These are phyloP conservation scores for Panagrolaimus sp. DNA, from an alignment of 1,140 invertebrate genomes.

Conservation along the genomic window DNA sequence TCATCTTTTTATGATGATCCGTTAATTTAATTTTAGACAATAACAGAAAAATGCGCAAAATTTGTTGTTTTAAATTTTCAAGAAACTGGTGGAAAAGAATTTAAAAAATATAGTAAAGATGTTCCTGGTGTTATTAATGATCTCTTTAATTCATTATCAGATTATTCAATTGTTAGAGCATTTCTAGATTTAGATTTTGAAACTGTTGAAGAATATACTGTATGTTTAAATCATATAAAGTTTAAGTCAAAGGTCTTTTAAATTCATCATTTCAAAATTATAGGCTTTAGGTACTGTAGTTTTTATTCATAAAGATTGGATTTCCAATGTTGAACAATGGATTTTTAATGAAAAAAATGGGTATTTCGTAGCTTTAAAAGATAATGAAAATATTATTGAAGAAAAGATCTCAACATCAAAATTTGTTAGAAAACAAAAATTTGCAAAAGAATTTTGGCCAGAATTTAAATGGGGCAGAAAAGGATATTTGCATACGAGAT, in stretches of 20 bases:
- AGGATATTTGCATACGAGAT: conserved; percentile 43
- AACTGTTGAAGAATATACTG: conserved; percentile 35
- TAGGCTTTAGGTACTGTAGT: conserved; percentile 42
- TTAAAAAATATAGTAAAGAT: conserved; percentile 32
- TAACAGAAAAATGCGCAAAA: background rate
- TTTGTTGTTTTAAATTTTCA: conserved; percentile 32
- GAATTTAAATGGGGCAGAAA: conserved; percentile 41
- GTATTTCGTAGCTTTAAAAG: conserved; percentile 27
- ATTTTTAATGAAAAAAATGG: conserved; percentile 27
- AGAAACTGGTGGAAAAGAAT: conserved; percentile 43
- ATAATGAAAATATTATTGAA: conserved; percentile 5
- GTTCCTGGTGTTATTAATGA: conserved; percentile 32
- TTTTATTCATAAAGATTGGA: conserved; percentile 34
- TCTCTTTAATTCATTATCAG: conserved; percentile 20
- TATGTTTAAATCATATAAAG: conserved; percentile 18
- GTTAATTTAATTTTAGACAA: conserved; percentile 16
- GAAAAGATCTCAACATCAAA: conserved; percentile 18
- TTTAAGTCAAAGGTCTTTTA: background rate
- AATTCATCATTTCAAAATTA: background rate
- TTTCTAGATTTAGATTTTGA: conserved; percentile 39
- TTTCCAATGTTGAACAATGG: conserved; percentile 23
- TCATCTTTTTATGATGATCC: background rate
- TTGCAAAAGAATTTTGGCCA: conserved; percentile 40
- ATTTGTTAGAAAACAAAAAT: conserved; percentile 41
- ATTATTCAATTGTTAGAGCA: conserved; percentile 22